These are phyloP conservation scores for Rhagonycha fulva DNA, from an alignment of 2,888 invertebrate species.

Conservation along the genomic window DNA sequence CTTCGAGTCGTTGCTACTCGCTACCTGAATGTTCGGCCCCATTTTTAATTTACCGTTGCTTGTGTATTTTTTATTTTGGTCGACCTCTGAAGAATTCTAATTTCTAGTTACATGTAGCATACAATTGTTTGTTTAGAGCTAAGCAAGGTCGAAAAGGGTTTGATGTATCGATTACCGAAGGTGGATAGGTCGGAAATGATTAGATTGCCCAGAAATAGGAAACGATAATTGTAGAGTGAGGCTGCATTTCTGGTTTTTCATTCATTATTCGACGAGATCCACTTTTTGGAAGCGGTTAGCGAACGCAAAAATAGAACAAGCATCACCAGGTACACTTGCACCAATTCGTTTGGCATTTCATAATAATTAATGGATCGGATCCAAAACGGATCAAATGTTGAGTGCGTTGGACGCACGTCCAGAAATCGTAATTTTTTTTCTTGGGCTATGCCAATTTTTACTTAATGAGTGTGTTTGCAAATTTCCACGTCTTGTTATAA, in stretches of 20 bases:
- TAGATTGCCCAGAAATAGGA: background rate
- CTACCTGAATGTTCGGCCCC: slow-evolving; percentile 37
- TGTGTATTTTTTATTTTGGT: slow-evolving; percentile 30
- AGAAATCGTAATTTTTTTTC: background rate
- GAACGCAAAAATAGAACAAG: background rate
- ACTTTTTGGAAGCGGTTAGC: background rate
- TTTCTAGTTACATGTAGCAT: background rate
- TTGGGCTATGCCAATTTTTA: background rate
- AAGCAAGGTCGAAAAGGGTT: background rate
- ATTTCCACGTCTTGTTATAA: background rate
- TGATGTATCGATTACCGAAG: background rate
- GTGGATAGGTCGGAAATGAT: background rate
- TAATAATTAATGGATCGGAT: background rate
- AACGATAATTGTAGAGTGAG: background rate
- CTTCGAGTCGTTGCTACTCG: slow-evolving; percentile 29
- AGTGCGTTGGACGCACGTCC: background rate
- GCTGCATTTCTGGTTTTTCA: background rate
- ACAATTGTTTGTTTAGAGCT: background rate
- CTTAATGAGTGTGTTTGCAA: background rate
- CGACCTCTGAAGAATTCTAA: slow-evolving; percentile 1
- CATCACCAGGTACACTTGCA: background rate
- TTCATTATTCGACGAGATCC: background rate
- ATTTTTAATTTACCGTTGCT: slow-evolving; percentile 39
- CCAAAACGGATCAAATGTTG: background rate
- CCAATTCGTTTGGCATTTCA: background rate